Evolutionary conservation across 2,888 invertebrate species (phyloP).

Genomic region (Pachymerium ferrugineum): DNA sequence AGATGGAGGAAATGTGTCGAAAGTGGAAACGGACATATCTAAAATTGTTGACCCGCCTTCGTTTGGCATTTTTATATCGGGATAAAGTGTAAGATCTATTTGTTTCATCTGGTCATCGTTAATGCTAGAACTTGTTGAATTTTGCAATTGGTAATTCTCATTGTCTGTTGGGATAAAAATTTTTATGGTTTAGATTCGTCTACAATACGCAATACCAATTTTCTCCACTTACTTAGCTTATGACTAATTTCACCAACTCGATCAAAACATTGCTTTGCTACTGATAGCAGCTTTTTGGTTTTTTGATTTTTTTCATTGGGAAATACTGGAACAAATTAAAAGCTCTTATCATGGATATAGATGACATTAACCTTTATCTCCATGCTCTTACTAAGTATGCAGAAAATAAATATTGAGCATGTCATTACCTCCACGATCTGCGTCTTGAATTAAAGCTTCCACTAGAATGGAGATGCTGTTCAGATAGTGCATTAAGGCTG

Average conservation of each 20-base stretch:
- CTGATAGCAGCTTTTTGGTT: slow-evolving; percentile 28
- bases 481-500: slow-evolving; percentile 33
- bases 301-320: slow-evolving; percentile 2
- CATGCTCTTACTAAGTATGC: too few relatives aligned
- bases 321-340: neutral
- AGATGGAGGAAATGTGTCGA: too few relatives aligned
- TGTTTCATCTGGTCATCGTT: too few relatives aligned
- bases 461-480: slow-evolving; percentile 32
- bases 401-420: neutral
- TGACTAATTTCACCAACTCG: slow-evolving; percentile 12
- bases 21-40: too few relatives aligned
- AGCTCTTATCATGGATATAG: neutral
- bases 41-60: too few relatives aligned
- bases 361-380: neutral
- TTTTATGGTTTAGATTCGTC: too few relatives aligned
- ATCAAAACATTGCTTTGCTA: slow-evolving; percentile 34
- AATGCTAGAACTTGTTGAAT: too few relatives aligned
- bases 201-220: too few relatives aligned
- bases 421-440: neutral
- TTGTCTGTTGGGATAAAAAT: too few relatives aligned
- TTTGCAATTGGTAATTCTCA: too few relatives aligned
- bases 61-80: too few relatives aligned
- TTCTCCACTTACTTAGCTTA: neutral
- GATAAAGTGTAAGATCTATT: too few relatives aligned
- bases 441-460: neutral